These are phyloP conservation scores for Ecdyonurus torrentis DNA, from an alignment of 2,888 invertebrate genomes.

Conservation along the genomic window DNA sequence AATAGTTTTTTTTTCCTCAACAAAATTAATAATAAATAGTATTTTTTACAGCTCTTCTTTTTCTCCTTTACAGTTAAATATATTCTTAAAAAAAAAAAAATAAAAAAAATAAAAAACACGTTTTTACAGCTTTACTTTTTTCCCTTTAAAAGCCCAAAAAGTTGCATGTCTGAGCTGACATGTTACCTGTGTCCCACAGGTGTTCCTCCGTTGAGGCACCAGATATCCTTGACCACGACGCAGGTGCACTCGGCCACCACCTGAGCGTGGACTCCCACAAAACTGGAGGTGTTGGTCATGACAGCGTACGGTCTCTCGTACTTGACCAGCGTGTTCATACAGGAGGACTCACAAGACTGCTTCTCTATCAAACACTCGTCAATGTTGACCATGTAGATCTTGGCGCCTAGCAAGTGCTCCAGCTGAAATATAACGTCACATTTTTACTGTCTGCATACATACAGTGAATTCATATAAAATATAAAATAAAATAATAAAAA, in stretches of 20 bases:
- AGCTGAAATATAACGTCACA: constrained; percentile 37
- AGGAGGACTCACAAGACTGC: constrained; percentile 53
- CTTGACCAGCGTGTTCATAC: constrained; percentile 59
- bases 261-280: constrained; percentile 79
- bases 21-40: background rate
- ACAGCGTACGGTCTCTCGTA: constrained; percentile 62
- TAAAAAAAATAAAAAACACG: too few species aligned
- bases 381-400: constrained; percentile 76
- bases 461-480: background rate
- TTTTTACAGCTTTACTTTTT: too few species aligned
- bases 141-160: too few species aligned
- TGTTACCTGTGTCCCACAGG: constrained; percentile 19
- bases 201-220: constrained; percentile 65
- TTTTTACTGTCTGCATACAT: too few species aligned
- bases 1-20: background rate
- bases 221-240: constrained; percentile 25
- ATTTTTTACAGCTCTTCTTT: too few species aligned
- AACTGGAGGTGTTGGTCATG: constrained; percentile 83
- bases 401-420: constrained; percentile 50
- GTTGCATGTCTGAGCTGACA: too few species aligned
- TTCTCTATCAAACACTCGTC: constrained; percentile 75
- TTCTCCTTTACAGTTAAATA: too few species aligned
- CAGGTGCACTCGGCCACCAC: constrained; percentile 67
- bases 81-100: too few species aligned
- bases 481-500: background rate